These are phyloP conservation scores for Hycleus phaleratus DNA, from an alignment of 1,140 invertebrate species.

Conservation along the genomic window DNA sequence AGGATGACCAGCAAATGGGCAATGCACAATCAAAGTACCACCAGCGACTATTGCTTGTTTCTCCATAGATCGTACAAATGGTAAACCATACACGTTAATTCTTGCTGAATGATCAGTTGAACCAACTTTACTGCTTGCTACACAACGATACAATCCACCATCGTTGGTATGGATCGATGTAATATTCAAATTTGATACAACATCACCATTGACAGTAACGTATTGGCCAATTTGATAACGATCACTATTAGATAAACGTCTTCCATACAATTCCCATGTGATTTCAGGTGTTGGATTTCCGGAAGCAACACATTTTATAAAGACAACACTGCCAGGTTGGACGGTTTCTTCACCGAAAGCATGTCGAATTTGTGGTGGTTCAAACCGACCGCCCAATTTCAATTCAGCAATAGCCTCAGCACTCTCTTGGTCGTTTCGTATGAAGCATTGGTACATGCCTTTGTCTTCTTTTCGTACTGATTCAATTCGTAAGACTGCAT, in stretches of 20 bases:
- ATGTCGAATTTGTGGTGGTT: constrained; percentile 79
- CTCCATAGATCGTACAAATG: constrained; percentile 84
- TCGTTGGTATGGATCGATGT: constrained; percentile 86
- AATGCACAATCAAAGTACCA: constrained; percentile 79
- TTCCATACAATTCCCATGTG: constrained; percentile 87
- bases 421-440: constrained; percentile 87
- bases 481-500: constrained; percentile 73
- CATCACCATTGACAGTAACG: constrained; percentile 80
- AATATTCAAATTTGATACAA: constrained; percentile 90
- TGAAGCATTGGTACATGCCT: constrained; percentile 97
- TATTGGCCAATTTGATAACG: constrained; percentile 77
- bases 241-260: constrained; percentile 73
- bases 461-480: constrained; percentile 90
- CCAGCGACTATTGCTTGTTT: constrained; percentile 92
- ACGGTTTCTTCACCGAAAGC: constrained; percentile 81
- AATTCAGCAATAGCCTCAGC: constrained; percentile 87
- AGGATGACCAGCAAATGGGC: constrained; percentile 90
- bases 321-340: constrained; percentile 76
- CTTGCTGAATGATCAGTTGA: constrained; percentile 76
- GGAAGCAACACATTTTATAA: constrained; percentile 66
- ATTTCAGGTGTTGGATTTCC: constrained; percentile 94
- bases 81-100: constrained; percentile 87
- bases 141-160: constrained; percentile 82
- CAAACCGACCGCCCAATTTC: constrained; percentile 86
- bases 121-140: constrained; percentile 86